phyloP scores from a whole-genome alignment of 2,888 invertebrate species.

The Labia minor region DNA sequence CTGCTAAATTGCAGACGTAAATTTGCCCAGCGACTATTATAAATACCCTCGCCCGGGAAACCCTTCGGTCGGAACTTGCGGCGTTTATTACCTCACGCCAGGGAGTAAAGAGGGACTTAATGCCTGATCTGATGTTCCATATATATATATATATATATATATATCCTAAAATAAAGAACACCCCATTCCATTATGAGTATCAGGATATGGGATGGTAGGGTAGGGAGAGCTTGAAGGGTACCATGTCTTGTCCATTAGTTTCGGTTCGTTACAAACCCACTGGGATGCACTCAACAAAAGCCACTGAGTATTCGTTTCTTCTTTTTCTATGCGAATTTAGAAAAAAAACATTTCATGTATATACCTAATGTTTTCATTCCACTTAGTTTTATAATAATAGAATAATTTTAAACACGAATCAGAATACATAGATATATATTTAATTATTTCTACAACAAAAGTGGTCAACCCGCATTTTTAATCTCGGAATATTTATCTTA shows the following conservation, averaged over 20 bases:
- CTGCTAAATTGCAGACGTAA: not conserved
- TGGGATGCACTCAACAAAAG: not conserved
- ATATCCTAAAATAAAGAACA: not conserved
- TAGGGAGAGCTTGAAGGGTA: not conserved
- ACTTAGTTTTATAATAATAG: too few species aligned
- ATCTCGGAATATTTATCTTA: too few species aligned
- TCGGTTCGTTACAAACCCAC: constrained; percentile 13
- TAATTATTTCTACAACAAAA: too few species aligned
- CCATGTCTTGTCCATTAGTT: constrained; percentile 7
- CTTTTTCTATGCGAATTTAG: too few species aligned
- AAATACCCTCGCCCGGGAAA: too few species aligned
- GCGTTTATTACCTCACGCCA: not conserved
- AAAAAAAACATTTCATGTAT: too few species aligned
- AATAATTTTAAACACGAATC: too few species aligned
- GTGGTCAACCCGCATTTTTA: too few species aligned
- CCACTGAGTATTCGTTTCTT: too few species aligned
- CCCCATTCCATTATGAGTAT: not conserved
- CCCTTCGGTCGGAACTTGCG: not conserved
- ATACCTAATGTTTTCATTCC: too few species aligned
- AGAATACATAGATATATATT: too few species aligned
- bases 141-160: not conserved
- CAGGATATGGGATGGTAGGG: not conserved
- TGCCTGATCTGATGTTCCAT: not conserved
- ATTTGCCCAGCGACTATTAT: not conserved
- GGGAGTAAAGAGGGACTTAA: not conserved